Conservation (phyloP, 1,140 invertebrate genomes). For the Eufriesea mexicana region DNA sequence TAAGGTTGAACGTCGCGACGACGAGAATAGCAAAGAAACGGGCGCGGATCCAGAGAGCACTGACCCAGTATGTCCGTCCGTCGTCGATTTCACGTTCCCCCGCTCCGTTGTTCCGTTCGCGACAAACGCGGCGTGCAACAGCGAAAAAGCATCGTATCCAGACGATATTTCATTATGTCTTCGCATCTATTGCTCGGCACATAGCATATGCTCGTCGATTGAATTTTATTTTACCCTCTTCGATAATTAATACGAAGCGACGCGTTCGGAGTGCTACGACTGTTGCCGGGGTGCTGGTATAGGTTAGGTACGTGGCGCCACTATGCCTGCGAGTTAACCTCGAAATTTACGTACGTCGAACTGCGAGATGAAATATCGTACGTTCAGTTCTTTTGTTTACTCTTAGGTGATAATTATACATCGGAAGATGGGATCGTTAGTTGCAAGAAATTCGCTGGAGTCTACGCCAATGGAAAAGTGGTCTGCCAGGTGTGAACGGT, state of each 20-base stretch:
- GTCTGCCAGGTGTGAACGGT: neutral
- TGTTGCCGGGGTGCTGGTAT: neutral
- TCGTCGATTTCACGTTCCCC: conserved; percentile 63
- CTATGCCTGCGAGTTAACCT: neutral
- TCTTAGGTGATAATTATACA: neutral
- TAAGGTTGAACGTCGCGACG: conserved; percentile 56
- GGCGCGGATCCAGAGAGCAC: conserved; percentile 78
- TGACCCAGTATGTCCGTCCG: conserved; percentile 77
- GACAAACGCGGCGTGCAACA: neutral
- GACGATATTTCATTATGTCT: conserved; percentile 13
- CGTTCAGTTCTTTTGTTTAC: neutral
- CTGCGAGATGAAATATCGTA: neutral
- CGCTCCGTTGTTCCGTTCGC: conserved; percentile 36
- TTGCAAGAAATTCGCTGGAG: neutral
- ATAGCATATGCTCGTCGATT: neutral
- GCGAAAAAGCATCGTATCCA: too few species aligned
- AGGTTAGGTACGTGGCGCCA: neutral
- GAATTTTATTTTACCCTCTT: neutral
- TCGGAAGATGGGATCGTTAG: too few species aligned
- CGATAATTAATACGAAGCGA: conserved; percentile 6
- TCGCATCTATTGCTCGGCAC: neutral
- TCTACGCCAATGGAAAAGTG: neutral
- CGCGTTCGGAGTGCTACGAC: neutral
- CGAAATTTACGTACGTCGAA: neutral
- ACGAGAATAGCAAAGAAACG: conserved; percentile 74